Evolutionary conservation across 2,797 vertebrate genomes (phyloP).

Genomic region (Heteromormyrus szaboi): DNA sequence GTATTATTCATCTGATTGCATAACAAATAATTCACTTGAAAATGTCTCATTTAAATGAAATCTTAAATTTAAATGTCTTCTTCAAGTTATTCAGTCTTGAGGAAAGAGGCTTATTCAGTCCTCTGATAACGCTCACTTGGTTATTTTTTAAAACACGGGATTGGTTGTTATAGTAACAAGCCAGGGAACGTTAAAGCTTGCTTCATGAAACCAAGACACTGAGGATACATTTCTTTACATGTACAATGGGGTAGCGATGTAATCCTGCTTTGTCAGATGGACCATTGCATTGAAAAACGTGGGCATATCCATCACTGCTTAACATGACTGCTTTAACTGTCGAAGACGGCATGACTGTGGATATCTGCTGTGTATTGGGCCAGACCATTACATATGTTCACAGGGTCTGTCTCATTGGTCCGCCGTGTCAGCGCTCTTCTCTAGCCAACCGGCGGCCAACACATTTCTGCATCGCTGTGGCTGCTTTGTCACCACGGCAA

Average conservation of each 20-base stretch:
- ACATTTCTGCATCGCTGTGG: background rate
- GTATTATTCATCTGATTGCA: background rate
- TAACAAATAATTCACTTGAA: conserved; percentile 5
- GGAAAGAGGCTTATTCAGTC: background rate
- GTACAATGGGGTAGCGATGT: background rate
- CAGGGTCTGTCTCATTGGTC: background rate
- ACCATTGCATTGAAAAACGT: background rate
- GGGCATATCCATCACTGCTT: background rate
- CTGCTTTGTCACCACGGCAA: background rate
- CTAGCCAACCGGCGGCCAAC: background rate
- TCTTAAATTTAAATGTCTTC: background rate
- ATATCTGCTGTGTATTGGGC: background rate
- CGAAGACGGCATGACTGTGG: background rate
- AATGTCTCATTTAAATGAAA: conserved; percentile 3
- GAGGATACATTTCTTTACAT: background rate
- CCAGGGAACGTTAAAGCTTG: background rate
- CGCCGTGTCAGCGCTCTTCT: background rate
- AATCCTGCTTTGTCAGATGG: background rate
- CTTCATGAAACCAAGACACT: background rate
- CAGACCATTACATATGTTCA: background rate
- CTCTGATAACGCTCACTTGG: background rate
- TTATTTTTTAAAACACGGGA: background rate
- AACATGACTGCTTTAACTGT: background rate
- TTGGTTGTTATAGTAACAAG: background rate
- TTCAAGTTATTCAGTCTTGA: background rate